Conservation (phyloP, 2,888 invertebrate species). For the Rhaphigaster nebulosa region DNA sequence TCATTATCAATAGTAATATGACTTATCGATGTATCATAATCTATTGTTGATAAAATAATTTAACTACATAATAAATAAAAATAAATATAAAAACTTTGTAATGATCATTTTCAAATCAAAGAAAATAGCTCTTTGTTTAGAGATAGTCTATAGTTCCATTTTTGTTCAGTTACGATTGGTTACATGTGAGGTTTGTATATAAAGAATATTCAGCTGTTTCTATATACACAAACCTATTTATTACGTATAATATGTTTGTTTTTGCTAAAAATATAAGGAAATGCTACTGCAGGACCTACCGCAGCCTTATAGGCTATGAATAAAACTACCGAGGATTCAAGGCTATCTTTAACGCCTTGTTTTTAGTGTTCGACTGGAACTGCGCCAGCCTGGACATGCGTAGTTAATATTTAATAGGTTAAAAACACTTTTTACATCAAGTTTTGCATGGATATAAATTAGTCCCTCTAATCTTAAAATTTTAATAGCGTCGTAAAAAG, state of each 20-base stretch:
- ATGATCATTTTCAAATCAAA: too few species aligned
- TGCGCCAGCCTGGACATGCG: slow-evolving; percentile 13
- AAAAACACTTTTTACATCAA: neutral
- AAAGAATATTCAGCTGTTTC: too few species aligned
- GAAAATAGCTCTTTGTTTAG: too few species aligned
- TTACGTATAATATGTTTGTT: neutral
- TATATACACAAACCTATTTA: neutral
- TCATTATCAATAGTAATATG: too few species aligned
- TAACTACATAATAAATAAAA: too few species aligned
- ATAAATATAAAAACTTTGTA: too few species aligned
- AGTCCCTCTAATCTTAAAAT: neutral
- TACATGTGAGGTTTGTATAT: too few species aligned
- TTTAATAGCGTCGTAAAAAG: neutral
- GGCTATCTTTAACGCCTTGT: slow-evolving; percentile 12
- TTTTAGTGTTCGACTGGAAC: neutral
- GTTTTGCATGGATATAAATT: neutral
- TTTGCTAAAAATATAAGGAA: neutral
- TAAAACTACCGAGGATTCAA: neutral
- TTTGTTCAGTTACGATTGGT: too few species aligned
- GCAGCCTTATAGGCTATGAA: neutral
- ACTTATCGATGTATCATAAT: too few species aligned
- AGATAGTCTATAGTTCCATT: too few species aligned
- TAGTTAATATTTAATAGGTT: neutral
- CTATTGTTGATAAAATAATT: too few species aligned
- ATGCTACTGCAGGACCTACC: neutral